Evolutionary conservation across 2,888 invertebrate species (phyloP).

Genomic region (Oligia strigilis): DNA sequence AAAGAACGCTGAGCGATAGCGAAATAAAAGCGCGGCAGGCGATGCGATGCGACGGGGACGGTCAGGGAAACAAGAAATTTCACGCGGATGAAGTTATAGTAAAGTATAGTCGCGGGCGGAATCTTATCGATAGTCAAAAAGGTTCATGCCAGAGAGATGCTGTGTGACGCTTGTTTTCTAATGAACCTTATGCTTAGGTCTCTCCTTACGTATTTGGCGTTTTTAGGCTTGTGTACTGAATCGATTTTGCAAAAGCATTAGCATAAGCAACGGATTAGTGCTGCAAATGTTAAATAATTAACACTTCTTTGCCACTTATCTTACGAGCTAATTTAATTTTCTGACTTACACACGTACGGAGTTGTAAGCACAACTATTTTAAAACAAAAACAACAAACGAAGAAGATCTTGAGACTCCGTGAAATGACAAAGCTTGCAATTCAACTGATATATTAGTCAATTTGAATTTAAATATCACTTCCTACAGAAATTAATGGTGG

Average conservation of each 20-base stretch:
- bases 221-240: too few relatives aligned
- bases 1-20: too few relatives aligned
- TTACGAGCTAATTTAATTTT: neutral
- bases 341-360: neutral
- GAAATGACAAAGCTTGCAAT: slow-evolving; percentile 15
- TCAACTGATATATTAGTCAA: slow-evolving; percentile 70
- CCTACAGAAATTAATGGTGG: slow-evolving; percentile 62
- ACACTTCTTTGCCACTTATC: neutral
- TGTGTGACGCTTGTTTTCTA: too few relatives aligned
- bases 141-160: too few relatives aligned
- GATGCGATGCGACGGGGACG: too few relatives aligned
- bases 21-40: too few relatives aligned
- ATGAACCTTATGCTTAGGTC: too few relatives aligned
- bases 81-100: neutral
- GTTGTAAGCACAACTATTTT: neutral
- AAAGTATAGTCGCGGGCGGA: neutral
- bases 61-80: neutral
- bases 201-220: too few relatives aligned
- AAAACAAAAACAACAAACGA: slow-evolving; percentile 7
- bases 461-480: slow-evolving; percentile 75
- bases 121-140: too few relatives aligned
- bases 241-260: neutral
- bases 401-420: neutral
- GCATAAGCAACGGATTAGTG: neutral
- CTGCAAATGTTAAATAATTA: neutral